Evolutionary conservation across 2,113 vertebrate species (phyloP).

Genomic region (Dinomys branickii): DNA sequence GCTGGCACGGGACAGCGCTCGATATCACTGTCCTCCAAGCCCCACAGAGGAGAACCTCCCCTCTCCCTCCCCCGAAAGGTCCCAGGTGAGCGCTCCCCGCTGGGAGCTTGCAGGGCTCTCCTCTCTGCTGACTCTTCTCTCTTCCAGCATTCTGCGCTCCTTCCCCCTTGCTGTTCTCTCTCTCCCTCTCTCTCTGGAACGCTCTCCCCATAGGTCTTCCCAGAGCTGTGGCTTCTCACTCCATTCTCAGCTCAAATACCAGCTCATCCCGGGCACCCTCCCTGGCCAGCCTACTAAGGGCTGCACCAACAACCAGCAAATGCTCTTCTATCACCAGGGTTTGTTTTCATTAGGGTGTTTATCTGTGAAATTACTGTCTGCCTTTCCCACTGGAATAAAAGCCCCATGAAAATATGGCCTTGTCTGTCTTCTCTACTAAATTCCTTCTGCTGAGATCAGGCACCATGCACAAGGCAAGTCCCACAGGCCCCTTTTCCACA

Average conservation of each 20-base stretch:
- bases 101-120: rapidly evolving
- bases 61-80: background rate
- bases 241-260: background rate
- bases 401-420: background rate
- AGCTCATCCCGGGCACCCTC: background rate
- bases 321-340: rapidly evolving
- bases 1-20: background rate
- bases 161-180: background rate
- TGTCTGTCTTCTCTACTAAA: background rate
- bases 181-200: background rate
- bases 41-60: too few relatives aligned
- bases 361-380: too few relatives aligned
- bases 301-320: background rate
- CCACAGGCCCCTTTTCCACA: background rate
- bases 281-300: background rate
- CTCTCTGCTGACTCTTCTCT: background rate
- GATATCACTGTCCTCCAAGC: rapidly evolving
- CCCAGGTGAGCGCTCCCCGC: rapidly evolving
- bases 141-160: rapidly evolving
- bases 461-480: background rate
- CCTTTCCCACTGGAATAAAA: background rate
- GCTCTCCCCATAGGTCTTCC: background rate
- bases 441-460: background rate
- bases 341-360: rapidly evolving
- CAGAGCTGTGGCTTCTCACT: background rate